A percentile compares a stretch with the other conserved stretches of the same genome.
These are phyloP conservation scores for Geodia barretti DNA, from an alignment of 37 sponge, comb jelly and placozoan species.

Conservation along the genomic window DNA sequence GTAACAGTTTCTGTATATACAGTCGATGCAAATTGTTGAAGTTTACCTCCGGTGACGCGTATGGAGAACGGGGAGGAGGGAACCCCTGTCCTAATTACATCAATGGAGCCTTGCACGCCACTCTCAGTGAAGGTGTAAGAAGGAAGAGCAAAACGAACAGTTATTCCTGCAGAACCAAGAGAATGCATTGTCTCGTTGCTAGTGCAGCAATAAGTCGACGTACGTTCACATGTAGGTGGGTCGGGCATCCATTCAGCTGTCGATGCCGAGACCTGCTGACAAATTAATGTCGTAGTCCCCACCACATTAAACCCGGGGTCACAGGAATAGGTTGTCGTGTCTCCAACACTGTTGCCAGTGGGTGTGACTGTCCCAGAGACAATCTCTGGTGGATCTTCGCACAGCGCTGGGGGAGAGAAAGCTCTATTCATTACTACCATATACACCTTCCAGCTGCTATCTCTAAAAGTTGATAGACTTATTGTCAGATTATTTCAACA, in stretches of 20 bases:
- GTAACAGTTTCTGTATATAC: neutral
- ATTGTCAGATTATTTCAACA: too few relatives aligned
- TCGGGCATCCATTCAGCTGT: too few relatives aligned
- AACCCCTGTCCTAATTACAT: neutral
- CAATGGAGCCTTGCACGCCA: neutral
- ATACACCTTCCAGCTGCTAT: too few relatives aligned
- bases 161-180: conserved; percentile 12
- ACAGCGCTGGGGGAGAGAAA: too few relatives aligned
- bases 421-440: too few relatives aligned
- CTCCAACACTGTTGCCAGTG: neutral
- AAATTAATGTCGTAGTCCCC: too few relatives aligned
- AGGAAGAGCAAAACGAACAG: conserved; percentile 9
- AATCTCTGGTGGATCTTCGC: neutral
- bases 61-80: neutral
- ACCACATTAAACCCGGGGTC: neutral
- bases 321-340: neutral
- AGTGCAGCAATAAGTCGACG: too few relatives aligned
- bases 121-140: conserved; percentile 21
- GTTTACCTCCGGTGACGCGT: conserved; percentile 17
- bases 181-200: too few relatives aligned
- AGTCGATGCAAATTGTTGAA: neutral
- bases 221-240: too few relatives aligned
- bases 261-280: too few relatives aligned
- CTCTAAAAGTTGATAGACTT: too few relatives aligned
- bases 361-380: neutral